Evolutionary conservation across 2,888 invertebrate genomes (phyloP).

Genomic region (Nomada fabriciana): DNA sequence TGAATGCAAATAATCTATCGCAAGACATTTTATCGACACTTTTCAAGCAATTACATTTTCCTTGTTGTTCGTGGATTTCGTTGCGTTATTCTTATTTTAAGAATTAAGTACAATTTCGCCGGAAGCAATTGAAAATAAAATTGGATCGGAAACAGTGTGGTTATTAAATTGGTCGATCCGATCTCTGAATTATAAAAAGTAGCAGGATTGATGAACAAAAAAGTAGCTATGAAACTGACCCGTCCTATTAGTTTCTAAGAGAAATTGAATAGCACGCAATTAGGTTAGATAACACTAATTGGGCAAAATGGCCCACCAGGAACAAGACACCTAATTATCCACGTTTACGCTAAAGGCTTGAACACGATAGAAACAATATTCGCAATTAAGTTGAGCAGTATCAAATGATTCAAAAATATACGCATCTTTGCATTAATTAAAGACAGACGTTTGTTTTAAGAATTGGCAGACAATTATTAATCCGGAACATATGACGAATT

Average conservation of each 20-base stretch:
- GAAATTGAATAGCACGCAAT: conserved; percentile 21
- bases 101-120: too few species aligned
- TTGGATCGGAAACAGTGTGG: background rate
- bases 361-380: background rate
- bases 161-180: background rate
- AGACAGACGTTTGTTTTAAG: too few species aligned
- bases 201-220: background rate
- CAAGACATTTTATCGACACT: too few species aligned
- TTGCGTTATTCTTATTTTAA: too few species aligned
- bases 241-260: background rate
- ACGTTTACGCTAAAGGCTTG: background rate
- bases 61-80: too few species aligned
- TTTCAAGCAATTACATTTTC: too few species aligned
- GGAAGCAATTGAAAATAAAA: too few species aligned
- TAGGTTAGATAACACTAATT: conserved; percentile 29
- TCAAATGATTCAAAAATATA: background rate
- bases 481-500: too few species aligned
- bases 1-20: too few species aligned
- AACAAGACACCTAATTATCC: conserved; percentile 39
- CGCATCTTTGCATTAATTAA: too few species aligned
- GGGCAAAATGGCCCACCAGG: conserved; percentile 17
- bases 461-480: too few species aligned
- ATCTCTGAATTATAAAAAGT: too few species aligned
- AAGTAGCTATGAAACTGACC: background rate
- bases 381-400: background rate